These are phyloP conservation scores for Callinectes sapidus DNA, from an alignment of 2,888 invertebrate species.

Conservation along the genomic window DNA sequence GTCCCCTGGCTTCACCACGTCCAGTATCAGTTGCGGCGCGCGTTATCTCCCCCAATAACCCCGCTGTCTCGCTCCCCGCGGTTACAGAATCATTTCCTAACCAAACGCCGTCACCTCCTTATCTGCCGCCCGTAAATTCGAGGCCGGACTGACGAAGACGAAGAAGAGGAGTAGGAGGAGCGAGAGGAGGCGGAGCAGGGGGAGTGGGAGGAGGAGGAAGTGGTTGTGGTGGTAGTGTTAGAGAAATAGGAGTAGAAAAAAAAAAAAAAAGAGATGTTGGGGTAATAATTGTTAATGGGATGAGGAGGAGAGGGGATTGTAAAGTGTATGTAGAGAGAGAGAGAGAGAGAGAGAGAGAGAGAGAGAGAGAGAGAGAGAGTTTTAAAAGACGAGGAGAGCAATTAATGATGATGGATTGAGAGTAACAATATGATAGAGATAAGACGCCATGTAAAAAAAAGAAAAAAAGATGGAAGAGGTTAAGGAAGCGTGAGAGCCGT, in stretches of 20 bases:
- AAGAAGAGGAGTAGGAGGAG: conserved; percentile 22
- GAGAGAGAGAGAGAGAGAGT: conserved; percentile 42
- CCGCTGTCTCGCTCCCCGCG: conserved; percentile 37
- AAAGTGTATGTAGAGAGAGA: neutral
- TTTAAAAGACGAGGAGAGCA: neutral
- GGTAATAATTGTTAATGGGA: neutral
- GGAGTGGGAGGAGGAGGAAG: neutral
- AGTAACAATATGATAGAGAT: neutral
- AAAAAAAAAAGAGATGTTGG: neutral
- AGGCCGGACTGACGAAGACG: conserved; percentile 7
- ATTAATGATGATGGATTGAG: neutral
- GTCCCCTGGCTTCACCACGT: neutral
- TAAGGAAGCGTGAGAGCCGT: neutral
- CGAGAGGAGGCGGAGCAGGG: neutral
- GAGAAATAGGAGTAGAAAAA: neutral
- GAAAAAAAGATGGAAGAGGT: neutral
- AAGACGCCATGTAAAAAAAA: neutral
- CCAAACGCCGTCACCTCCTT: conserved; percentile 56
- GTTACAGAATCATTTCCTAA: conserved; percentile 57
- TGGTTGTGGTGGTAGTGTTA: neutral
- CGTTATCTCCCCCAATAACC: conserved; percentile 38
- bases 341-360: conserved; percentile 44
- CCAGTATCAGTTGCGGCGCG: conserved; percentile 40
- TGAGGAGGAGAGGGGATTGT: neutral
- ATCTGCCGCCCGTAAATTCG: conserved; percentile 56